Evolutionary conservation across 2,797 vertebrate genomes (phyloP).

Genomic region (Pantherophis alleghaniensis): DNA sequence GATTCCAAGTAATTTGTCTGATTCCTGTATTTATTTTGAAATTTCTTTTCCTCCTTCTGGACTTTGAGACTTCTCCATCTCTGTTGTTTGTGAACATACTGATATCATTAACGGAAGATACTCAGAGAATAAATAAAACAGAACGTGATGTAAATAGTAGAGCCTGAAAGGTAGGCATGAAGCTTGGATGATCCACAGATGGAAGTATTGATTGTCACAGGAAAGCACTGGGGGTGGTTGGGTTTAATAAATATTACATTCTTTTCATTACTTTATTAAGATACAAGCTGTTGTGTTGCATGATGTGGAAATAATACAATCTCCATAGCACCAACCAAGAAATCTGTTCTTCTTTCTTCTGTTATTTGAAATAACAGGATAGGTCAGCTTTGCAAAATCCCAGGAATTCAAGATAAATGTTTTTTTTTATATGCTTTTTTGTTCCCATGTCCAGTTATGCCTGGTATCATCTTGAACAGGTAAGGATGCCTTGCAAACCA

Average conservation of each 20-base stretch:
- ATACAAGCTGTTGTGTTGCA: conserved; percentile 23
- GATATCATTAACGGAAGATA: conserved; percentile 46
- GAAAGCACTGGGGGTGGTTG: conserved; percentile 53
- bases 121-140: conserved; percentile 38
- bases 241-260: conserved; percentile 55
- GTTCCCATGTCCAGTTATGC: accelerated
- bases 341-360: conserved; percentile 17
- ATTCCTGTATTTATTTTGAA: not conserved
- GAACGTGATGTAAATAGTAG: conserved; percentile 46
- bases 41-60: not conserved
- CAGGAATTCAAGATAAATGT: conserved; percentile 1
- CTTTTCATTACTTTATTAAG: not conserved
- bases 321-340: not conserved
- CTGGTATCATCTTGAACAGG: not conserved
- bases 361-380: not conserved
- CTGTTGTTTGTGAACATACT: conserved; percentile 21
- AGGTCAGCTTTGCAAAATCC: conserved; percentile 36
- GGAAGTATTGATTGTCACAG: conserved; percentile 5
- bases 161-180: conserved; percentile 21
- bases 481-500: not conserved
- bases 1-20: conserved; percentile 14
- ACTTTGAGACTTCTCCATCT: conserved; percentile 42
- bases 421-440: not conserved
- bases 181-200: conserved; percentile 40
- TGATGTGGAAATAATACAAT: conserved; percentile 35